phyloP scores from a whole-genome alignment of 2,888 invertebrate genomes.

The Sphaerophoria taeniata region DNA sequence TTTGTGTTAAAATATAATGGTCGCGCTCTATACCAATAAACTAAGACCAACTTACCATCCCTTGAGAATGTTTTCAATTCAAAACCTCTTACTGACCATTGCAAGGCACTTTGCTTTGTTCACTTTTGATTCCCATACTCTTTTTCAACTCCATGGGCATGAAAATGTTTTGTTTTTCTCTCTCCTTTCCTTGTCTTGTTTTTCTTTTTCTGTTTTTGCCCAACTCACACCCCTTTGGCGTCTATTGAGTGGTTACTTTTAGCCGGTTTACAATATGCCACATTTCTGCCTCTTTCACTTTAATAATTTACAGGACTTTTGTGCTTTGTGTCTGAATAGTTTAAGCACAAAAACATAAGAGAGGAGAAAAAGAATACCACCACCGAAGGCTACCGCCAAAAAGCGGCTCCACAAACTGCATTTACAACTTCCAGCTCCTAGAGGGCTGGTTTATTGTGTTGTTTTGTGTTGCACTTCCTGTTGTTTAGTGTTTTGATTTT shows the following conservation, averaged over 20 bases:
- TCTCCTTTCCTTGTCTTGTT: constrained; percentile 26
- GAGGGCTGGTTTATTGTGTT: background rate
- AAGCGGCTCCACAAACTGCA: constrained; percentile 47
- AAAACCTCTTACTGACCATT: constrained; percentile 40
- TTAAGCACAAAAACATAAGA: constrained; percentile 9
- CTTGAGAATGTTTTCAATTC: constrained; percentile 1
- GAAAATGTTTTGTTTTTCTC: constrained; percentile 42
- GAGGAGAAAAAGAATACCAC: no score
- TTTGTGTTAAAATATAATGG: constrained; percentile 7
- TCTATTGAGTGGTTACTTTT: constrained; percentile 66
- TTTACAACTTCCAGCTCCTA: background rate
- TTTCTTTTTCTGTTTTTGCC: constrained; percentile 7
- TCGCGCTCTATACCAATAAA: background rate
- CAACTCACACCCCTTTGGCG: constrained; percentile 25
- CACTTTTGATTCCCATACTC: constrained; percentile 18
- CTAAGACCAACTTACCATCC: background rate
- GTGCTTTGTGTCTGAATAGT: constrained; percentile 65
- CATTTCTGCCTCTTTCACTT: constrained; percentile 50
- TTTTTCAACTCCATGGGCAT: background rate
- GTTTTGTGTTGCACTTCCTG: background rate
- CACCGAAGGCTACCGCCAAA: constrained; percentile 16
- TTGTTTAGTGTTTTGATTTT: constrained; percentile 36
- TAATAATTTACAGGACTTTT: constrained; percentile 67
- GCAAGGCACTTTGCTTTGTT: constrained; percentile 44
- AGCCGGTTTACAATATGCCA: constrained; percentile 45